These are phyloP conservation scores for Saturnia japonica DNA, from an alignment of 2,888 invertebrate genomes.

Conservation along the genomic window DNA sequence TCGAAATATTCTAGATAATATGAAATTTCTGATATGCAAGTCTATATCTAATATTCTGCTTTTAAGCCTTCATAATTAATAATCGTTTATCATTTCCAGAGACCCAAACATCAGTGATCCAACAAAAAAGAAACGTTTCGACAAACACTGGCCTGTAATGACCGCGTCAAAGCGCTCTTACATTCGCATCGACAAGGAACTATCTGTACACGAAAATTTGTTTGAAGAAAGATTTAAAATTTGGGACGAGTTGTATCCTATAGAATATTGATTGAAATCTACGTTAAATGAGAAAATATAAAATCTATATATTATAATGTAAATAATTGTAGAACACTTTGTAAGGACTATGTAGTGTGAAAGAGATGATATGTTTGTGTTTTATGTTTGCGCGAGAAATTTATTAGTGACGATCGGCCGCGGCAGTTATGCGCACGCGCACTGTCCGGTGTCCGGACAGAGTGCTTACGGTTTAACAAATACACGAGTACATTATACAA, in stretches of 20 bases:
- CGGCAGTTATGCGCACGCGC: too few species aligned
- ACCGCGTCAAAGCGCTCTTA: conserved; percentile 51
- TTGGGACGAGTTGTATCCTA: conserved; percentile 55
- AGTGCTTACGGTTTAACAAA: too few species aligned
- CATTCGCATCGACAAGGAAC: conserved; percentile 39
- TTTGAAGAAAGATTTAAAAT: conserved; percentile 47
- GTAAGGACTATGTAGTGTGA: too few species aligned
- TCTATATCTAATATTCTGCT: neutral
- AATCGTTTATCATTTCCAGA: neutral
- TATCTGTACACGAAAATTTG: conserved; percentile 37
- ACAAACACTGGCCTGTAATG: neutral
- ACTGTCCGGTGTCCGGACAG: too few species aligned
- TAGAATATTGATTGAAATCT: conserved; percentile 18
- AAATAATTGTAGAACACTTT: too few species aligned
- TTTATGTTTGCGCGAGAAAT: too few species aligned
- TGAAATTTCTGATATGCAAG: neutral
- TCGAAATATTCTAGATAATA: neutral
- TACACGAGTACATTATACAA: too few species aligned
- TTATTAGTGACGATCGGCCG: too few species aligned
- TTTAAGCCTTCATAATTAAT: neutral
- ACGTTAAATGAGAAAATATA: neutral
- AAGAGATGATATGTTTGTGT: too few species aligned
- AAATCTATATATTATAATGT: neutral
- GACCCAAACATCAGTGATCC: conserved; percentile 2
- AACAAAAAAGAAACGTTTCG: neutral